Evolutionary conservation across 1,140 invertebrate genomes (phyloP).

Genomic region (Drosophila saltans): DNA sequence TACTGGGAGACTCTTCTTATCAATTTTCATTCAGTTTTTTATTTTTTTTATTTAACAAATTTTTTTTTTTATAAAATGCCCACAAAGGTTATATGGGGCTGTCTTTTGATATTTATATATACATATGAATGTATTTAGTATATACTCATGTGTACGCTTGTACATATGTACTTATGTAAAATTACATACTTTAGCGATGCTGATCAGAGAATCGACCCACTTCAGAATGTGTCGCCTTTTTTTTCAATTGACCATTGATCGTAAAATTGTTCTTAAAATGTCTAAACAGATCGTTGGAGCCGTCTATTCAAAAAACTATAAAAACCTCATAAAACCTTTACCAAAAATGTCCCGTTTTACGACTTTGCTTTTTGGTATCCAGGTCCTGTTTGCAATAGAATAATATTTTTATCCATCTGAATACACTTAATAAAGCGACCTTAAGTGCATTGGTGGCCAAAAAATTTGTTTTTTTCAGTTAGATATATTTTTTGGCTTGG

Average conservation of each 20-base stretch:
- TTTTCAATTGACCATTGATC: slow-evolving; percentile 48
- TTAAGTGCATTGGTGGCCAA: slow-evolving; percentile 46
- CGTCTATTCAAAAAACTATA: slow-evolving; percentile 76
- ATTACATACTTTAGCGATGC: not conserved
- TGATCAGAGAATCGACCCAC: slow-evolving; percentile 44
- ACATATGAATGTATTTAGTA: not conserved
- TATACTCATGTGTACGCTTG: not conserved
- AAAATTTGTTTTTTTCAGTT: slow-evolving; percentile 49
- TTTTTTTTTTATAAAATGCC: slow-evolving; percentile 50
- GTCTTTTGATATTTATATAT: slow-evolving; percentile 3
- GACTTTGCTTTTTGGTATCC: slow-evolving; percentile 45
- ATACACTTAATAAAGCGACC: slow-evolving; percentile 23
- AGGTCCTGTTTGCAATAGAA: slow-evolving; percentile 72
- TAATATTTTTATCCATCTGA: slow-evolving; percentile 69
- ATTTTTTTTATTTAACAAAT: slow-evolving; percentile 39
- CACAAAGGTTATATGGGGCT: slow-evolving; percentile 66
- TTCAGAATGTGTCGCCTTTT: slow-evolving; percentile 46
- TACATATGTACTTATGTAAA: not conserved
- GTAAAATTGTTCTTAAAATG: slow-evolving; percentile 73
- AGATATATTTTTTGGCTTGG: slow-evolving; percentile 56
- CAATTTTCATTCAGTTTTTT: slow-evolving; percentile 34
- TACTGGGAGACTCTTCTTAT: slow-evolving; percentile 47
- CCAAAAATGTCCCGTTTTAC: slow-evolving; percentile 39
- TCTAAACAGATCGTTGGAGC: slow-evolving; percentile 77
- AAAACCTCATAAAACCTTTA: slow-evolving; percentile 63